Base-by-base conservation (phyloP, 2,888 invertebrate genomes). In the Tachina lurida region DNA sequence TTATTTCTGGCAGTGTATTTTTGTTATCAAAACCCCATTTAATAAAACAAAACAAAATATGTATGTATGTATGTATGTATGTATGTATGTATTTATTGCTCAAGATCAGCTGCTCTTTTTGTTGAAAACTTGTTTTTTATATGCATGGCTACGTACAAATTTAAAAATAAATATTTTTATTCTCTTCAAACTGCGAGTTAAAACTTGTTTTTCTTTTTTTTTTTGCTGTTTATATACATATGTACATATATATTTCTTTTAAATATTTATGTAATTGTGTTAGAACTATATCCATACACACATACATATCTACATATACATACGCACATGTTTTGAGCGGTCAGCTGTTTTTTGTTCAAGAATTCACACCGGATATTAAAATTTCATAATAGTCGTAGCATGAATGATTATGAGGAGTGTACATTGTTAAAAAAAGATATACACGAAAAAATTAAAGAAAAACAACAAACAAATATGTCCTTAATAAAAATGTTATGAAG, bases 311-410 rank as follows among this genome's bases (percentile, higher is more conserved):
- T 47, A 8, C 13, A 13, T 12, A 31, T 31, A 31, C 31, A 31
- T 54, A 10, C 8, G 19, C 8, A 45, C 8, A 45, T 47, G 67
- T 71, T 68, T 63, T 77, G 49, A 58, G 74, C 73, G 22, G 78
- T 81, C 84, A 85, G 84, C 84, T 85, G 77, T 81, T 84, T 81
- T 76, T 74, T 45, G 4, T 71, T 73, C 13, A 73, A 49, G 52
- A 71, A 39, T 5, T 75, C 74, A 76, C 80, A 78, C 82, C 82
- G 85, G 85, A 82, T 86, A 75, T 85, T 75, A 74, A 54, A 65
- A 68, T 65, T 67, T 19, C 70, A 65, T 62, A 76, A 45, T 43
- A 54, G 31, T 15, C 10, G 31, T 65, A 70, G 60, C 45, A 65
- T 78, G 49, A 68, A 81, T 74, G 73, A 81, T 73, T 62, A 79